phyloP scores from a whole-genome alignment of 2,797 vertebrate genomes.

The Intellagama lesueurii region DNA sequence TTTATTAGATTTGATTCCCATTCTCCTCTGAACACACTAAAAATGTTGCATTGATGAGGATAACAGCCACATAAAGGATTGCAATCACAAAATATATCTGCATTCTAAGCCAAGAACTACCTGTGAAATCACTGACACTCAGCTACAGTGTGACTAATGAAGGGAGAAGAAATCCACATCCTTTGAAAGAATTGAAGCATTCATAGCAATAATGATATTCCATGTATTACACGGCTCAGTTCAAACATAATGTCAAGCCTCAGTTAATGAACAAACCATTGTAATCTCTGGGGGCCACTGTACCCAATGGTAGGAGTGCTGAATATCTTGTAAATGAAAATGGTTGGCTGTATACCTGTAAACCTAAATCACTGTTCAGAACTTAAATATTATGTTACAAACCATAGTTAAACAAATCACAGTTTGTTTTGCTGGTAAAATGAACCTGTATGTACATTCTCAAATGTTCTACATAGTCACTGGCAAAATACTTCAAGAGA shows the following conservation, averaged over 20 bases:
- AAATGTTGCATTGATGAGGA: conserved; percentile 51
- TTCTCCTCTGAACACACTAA: conserved; percentile 49
- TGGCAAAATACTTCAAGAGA: conserved; percentile 8
- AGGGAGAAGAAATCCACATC: conserved; percentile 51
- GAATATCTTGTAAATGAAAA: background rate
- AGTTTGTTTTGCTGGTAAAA: background rate
- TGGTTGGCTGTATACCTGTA: background rate
- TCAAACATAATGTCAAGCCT: background rate
- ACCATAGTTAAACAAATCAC: background rate
- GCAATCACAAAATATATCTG: conserved; percentile 37
- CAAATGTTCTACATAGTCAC: conserved; percentile 20
- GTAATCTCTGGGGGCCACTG: conserved; percentile 4
- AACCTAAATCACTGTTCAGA: background rate
- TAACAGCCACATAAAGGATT: background rate
- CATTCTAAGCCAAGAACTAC: conserved; percentile 60
- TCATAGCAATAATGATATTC: conserved; percentile 53
- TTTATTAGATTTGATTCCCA: conserved; percentile 60
- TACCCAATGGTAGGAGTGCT: background rate
- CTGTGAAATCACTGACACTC: conserved; percentile 49
- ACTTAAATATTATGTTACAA: background rate
- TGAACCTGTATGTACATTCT: conserved; percentile 34
- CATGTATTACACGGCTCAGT: background rate
- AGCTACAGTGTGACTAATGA: conserved; percentile 40
- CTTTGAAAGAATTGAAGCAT: conserved; percentile 60
- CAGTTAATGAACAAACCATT: background rate